Evolutionary conservation across 2,797 vertebrate species (phyloP), one percentile per base, ranked within the genome.

Genomic region (Telmatherina bonti): DNA sequence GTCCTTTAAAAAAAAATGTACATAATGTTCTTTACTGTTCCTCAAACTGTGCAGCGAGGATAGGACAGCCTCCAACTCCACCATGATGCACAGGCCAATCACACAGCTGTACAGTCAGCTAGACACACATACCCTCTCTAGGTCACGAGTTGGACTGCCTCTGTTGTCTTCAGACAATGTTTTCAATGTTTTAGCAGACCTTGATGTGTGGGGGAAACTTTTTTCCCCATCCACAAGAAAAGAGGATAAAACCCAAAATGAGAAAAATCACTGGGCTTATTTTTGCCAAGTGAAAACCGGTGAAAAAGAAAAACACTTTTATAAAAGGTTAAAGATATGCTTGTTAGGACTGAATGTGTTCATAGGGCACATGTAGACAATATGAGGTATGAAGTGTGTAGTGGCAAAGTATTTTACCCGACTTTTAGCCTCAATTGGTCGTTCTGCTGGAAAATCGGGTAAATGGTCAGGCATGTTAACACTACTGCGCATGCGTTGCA

Each of bases 1-100:
- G 30, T 56, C 76, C 63, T 35, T 3, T 5, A 74, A 33, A 38
- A 33, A 38, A 54, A 70, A 65, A 45, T 62, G 91, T 71, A 94
- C 92, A 94, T 60, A 83, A 84, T 83, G 93, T 93, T 88, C 91
- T 87, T 55, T 51, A 49, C 80, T 82, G 89, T 89, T 88, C 72
- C 73, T 88, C 86, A 88, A 91, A 81, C 76, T 72, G 79, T 83
- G 83, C 70, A 80, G 55, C 62, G 9, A 27, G 68, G 72, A 84
- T 74, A 76, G 87, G 90, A 72, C 66, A 15, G 73, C 82, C 78
- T 85, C 63, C 60, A 63, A 52, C 69, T 65, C 69, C 85, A 81
- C 66, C 78, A 81, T 67, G 29, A 27, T 31, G 33, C 67, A 18
- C 9, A 56, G 71, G 41, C 90, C 87, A 92, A 92, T 90, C 84